Conservation (phyloP, 2,888 invertebrate genomes). For the Gerris lacustris region DNA sequence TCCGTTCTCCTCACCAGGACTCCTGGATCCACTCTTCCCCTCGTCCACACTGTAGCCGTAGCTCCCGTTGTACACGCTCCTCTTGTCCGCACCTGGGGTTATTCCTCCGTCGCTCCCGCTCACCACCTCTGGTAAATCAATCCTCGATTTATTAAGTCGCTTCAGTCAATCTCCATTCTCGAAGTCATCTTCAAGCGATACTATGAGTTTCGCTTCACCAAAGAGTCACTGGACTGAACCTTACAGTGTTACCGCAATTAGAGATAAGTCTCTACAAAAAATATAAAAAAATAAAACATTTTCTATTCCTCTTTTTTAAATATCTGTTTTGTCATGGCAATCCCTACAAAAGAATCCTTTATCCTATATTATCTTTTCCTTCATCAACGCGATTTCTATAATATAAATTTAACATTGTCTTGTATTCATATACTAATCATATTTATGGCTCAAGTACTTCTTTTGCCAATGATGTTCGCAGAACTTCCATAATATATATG, state of each 20-base stretch:
- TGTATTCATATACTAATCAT: no score
- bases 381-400: no score
- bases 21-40: not conserved
- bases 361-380: no score
- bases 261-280: conserved; percentile 2
- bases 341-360: no score
- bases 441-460: no score
- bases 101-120: not conserved
- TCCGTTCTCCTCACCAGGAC: not conserved
- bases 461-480: no score
- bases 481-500: no score
- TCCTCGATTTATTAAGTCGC: not conserved
- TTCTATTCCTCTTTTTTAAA: no score
- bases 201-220: not conserved
- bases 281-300: not conserved
- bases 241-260: conserved; percentile 3
- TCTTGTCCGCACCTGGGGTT: conserved; percentile 7
- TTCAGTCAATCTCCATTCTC: no score
- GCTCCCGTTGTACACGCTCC: conserved; percentile 14
- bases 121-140: not conserved
- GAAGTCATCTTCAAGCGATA: not conserved
- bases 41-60: conserved; percentile 1
- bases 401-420: no score
- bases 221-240: conserved; percentile 3
- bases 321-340: no score